These are phyloP conservation scores for Rhogogaster chlorosoma DNA, from an alignment of 2,888 invertebrate genomes.

Conservation along the genomic window DNA sequence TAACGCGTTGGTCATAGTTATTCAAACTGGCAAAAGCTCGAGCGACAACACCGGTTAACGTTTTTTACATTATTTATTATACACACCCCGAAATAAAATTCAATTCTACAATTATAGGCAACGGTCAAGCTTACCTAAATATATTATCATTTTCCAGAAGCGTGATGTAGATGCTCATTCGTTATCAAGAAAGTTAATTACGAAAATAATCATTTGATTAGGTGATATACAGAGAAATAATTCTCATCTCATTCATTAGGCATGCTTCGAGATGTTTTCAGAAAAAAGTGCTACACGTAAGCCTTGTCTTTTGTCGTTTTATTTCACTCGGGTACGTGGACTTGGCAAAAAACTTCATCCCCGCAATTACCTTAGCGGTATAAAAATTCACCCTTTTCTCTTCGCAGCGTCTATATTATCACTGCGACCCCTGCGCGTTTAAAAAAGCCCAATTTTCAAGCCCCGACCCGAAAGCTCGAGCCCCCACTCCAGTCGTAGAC, in stretches of 20 bases:
- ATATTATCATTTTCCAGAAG: no score
- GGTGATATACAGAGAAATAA: no score
- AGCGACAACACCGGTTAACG: neutral
- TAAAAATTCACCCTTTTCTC: conserved; percentile 43
- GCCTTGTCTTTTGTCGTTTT: neutral
- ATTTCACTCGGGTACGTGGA: neutral
- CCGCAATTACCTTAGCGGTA: conserved; percentile 2
- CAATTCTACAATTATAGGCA: no score
- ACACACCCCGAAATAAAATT: neutral
- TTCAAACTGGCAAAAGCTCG: neutral
- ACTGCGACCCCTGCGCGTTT: conserved; percentile 33
- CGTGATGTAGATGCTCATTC: no score
- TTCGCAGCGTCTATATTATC: conserved; percentile 37
- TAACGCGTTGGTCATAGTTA: conserved; percentile 4
- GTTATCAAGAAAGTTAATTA: neutral
- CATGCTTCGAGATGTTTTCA: no score
- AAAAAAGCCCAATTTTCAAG: conserved; percentile 56
- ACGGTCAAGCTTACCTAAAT: no score
- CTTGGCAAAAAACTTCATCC: neutral
- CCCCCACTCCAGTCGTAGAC: conserved; percentile 52
- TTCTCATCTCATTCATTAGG: neutral
- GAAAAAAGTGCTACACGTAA: neutral
- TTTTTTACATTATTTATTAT: neutral
- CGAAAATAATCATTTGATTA: no score
- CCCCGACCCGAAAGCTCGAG: conserved; percentile 52